These are phyloP conservation scores for Vollenhovia emeryi DNA, from an alignment of 1,140 invertebrate species.

Conservation along the genomic window DNA sequence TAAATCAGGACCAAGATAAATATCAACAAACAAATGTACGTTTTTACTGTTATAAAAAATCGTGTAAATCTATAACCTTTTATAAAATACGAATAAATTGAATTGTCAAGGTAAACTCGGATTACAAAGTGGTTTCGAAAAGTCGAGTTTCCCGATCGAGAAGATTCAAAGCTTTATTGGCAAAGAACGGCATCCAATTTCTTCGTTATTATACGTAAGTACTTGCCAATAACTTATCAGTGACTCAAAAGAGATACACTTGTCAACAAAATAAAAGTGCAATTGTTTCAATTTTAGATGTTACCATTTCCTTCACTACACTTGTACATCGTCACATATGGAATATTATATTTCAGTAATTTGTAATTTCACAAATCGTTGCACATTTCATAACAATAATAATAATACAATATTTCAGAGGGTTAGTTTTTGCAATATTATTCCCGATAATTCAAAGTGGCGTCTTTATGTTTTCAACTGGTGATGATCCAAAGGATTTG, in stretches of 20 bases:
- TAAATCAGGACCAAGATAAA: not conserved
- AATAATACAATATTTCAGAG: slow-evolving; percentile 85
- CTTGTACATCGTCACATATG: not conserved
- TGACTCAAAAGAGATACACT: not conserved
- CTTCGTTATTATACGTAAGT: slow-evolving; percentile 84
- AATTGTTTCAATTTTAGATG: not conserved
- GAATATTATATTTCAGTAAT: not conserved
- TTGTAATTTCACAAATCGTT: not conserved
- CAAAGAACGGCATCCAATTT: slow-evolving; percentile 89
- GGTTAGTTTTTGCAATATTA: slow-evolving; percentile 92
- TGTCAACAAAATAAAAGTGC: not conserved
- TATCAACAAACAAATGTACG: not conserved
- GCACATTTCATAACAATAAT: not conserved
- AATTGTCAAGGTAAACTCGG: slow-evolving; percentile 8
- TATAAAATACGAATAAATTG: not conserved
- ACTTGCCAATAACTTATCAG: not conserved
- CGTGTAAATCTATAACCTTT: not conserved
- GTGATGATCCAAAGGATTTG: slow-evolving; percentile 90
- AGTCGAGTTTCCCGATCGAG: not conserved
- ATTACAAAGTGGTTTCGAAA: not conserved
- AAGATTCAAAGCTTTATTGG: slow-evolving; percentile 84
- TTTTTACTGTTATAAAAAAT: not conserved
- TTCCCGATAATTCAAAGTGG: slow-evolving; percentile 93
- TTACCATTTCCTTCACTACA: not conserved
- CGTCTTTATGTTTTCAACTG: slow-evolving; percentile 91